A percentile compares a stretch with the other conserved stretches of the same genome.
Conservation (phyloP, 2,888 invertebrate genomes). For the Sarcophaga rosellei region DNA sequence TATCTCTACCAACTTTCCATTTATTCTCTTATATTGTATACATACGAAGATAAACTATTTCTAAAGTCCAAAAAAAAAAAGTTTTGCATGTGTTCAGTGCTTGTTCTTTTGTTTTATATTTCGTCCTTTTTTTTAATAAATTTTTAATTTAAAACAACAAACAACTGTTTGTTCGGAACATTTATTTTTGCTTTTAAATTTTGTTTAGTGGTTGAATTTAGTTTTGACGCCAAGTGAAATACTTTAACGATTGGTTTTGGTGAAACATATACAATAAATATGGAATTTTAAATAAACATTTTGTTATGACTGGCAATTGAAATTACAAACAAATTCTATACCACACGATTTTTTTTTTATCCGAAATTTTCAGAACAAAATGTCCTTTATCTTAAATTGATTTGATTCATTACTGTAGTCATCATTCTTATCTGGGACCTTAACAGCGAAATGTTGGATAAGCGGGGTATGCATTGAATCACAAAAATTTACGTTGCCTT, state of each 20-base stretch:
- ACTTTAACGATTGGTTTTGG: constrained; percentile 10
- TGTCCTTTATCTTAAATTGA: too few relatives aligned
- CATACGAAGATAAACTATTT: constrained; percentile 20
- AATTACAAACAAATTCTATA: constrained; percentile 13
- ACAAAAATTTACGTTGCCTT: too few relatives aligned
- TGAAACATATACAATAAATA: too few relatives aligned
- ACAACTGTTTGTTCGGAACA: constrained; percentile 4
- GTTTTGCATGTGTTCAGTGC: constrained; percentile 44
- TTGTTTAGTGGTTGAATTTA: constrained; percentile 16
- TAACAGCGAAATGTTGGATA: too few relatives aligned
- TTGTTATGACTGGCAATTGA: constrained; percentile 17
- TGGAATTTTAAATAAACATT: neutral
- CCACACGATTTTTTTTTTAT: too few relatives aligned
- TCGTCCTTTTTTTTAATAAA: constrained; percentile 28
- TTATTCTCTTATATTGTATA: neutral
- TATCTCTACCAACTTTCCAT: neutral
- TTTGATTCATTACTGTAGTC: too few relatives aligned
- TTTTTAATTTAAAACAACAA: constrained; percentile 47
- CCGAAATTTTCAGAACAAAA: too few relatives aligned
- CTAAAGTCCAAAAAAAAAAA: constrained; percentile 18
- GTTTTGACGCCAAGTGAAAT: constrained; percentile 25
- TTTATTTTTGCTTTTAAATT: constrained; percentile 11
- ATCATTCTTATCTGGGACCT: too few relatives aligned
- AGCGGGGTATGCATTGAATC: too few relatives aligned
- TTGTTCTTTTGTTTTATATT: constrained; percentile 26